Conservation (phyloP, 2,797 vertebrate species). For the Hemitrygon akajei region DNA sequence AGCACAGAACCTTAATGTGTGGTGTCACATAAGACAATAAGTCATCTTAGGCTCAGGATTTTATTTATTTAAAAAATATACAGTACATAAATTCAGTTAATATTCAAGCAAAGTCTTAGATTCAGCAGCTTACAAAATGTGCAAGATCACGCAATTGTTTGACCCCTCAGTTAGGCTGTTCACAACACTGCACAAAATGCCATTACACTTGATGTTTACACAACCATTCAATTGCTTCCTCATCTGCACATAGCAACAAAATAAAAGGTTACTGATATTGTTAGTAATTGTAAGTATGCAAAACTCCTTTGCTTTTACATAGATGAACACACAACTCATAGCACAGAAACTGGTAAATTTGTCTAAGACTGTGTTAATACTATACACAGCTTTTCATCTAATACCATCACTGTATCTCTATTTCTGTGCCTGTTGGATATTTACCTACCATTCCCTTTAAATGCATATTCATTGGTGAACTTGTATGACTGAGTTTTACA, state of each 20-base stretch:
- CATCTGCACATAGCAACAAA: not conserved
- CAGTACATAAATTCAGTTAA: conserved; percentile 31
- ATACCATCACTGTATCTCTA: not conserved
- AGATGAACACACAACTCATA: not conserved
- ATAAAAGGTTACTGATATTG: not conserved
- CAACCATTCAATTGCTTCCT: not conserved
- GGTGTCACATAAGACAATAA: not conserved
- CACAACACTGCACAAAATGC: not conserved
- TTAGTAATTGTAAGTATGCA: not conserved
- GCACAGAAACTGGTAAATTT: not conserved
- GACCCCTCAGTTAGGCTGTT: not conserved
- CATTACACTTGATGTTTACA: not conserved
- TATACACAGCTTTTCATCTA: not conserved
- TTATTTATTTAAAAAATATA: conserved; percentile 35
- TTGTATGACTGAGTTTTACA: not conserved
- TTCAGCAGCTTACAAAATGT: conserved; percentile 35
- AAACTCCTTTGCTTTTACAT: not conserved
- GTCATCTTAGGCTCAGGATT: not conserved
- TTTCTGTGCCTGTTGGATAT: not conserved
- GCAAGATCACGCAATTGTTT: not conserved
- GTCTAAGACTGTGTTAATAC: not conserved
- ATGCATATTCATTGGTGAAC: not conserved
- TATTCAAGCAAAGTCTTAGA: conserved; percentile 14
- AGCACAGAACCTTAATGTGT: not conserved
- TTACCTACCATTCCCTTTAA: not conserved